Base-by-base conservation (phyloP, 2,888 invertebrate species). In the Girardia tigrina region DNA sequence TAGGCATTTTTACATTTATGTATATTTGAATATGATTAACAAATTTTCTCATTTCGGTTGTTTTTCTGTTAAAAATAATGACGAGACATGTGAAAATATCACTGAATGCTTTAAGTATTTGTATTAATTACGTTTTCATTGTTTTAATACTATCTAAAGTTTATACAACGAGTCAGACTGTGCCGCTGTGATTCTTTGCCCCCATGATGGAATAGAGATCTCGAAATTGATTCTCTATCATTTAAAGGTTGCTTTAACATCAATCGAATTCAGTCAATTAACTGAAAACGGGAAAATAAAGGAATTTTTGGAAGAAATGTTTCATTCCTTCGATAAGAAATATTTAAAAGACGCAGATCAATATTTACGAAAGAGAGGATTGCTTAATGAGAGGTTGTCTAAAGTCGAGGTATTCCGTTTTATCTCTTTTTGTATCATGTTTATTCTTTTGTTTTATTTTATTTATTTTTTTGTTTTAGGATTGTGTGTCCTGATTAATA, bases 371-470 rank as follows among this genome's bases (percentile, higher is more conserved):
- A 56, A 56, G 4, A 4, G 56, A 56, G 56, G 56, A 56, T 56
- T 56, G 23, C n/a, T 56, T 12, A 56, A 56, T 56, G 56, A 56
- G 23, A 4, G 56, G 4, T 56, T 56, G n/a, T 56, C 56, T 6
- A 56, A 56, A 56, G 56, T 56, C 23, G 56, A 56, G 56, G 56
- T 56, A n/a, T n/a, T n/a, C n/a, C n/a, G n/a, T n/a, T n/a, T n/a
- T n/a, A n/a, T n/a, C n/a, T n/a, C n/a, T n/a, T n/a, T n/a, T n/a
- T n/a, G n/a, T n/a, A n/a, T n/a, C n/a, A n/a, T n/a, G n/a, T n/a
- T n/a, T n/a, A n/a, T n/a, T n/a, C n/a, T n/a, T n/a, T n/a, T n/a
- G n/a, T n/a, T n/a, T n/a, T n/a, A n/a, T n/a, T n/a, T n/a, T n/a
- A n/a, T n/a, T n/a, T n/a, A n/a, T n/a, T n/a, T n/a, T n/a, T n/a